Evolutionary conservation across 2,888 invertebrate species (phyloP), one percentile per base, ranked within the genome.

Genomic region (Rhyacophila evoluta): DNA sequence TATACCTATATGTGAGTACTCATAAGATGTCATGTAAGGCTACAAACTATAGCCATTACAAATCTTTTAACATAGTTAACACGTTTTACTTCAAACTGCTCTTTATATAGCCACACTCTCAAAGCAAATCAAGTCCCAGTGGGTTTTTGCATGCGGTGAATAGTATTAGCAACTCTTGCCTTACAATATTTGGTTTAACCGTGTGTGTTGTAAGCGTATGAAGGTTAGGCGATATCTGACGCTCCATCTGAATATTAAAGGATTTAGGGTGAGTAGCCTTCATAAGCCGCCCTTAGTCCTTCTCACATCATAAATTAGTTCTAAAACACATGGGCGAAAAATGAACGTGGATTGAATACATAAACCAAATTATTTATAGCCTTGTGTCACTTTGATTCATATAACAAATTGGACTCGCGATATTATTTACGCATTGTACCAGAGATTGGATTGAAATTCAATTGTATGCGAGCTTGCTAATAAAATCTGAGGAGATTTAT

Each of bases 81-180:
- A 41, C 12, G 15, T 73, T 73, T 68, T 55, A 55, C 70, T 33
- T 55, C 71, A 10, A 67, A 27, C 55, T 37, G 70, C 78, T 72
- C 38, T 77, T 71, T 77, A 37, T 27, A 27, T 39, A 27, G 75
- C 73, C 72, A 39, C 74, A 41, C 74, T 74, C 55, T 75, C 80
- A 38, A 80, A 80, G 77, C 77, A 77, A 80, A 80, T 80, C 77
- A 77, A 80, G 72, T 80, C 80, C 80, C 80, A 71, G 77, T 41
- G 80, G 80, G 80, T 77, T 80, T 77, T 77, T 80, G 77, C 74
- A 77, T 72, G 77, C 69, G 77, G 80, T 72, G 80, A 80, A 80
- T 80, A 80, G 72, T 77, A 80, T 80, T 77, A 80, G 80, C 71
- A 37, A 74, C 55, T 69, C 74, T 74, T 74, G 77, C 79, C 73